Percentiles rank a stretch among this genome's conserved stretches.
These are phyloP conservation scores for Drosophila borborema DNA, from an alignment of 2,888 invertebrate species.

Conservation along the genomic window DNA sequence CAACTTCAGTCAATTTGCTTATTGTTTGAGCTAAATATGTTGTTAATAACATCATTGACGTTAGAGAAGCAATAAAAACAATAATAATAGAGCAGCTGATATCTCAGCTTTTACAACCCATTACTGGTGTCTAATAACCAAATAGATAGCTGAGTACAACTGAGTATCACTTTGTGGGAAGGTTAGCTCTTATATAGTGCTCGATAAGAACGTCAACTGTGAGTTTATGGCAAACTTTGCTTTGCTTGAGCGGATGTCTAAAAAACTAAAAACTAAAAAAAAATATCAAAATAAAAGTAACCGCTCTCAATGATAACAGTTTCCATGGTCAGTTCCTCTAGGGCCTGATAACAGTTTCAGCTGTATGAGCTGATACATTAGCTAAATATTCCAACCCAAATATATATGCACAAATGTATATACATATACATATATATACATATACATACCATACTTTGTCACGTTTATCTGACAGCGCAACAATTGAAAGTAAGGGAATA, in stretches of 20 bases:
- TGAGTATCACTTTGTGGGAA: not conserved
- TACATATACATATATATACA: not conserved
- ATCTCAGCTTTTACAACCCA: not conserved
- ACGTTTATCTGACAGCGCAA: slow-evolving; percentile 36
- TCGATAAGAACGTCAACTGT: slow-evolving; percentile 11
- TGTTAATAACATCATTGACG: not conserved
- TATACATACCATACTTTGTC: slow-evolving; percentile 7
- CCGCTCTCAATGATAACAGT: slow-evolving; percentile 30
- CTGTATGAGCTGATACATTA: slow-evolving; percentile 14
- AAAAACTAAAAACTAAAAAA: not conserved
- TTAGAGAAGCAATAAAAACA: not conserved
- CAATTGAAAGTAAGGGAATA: slow-evolving; percentile 52
- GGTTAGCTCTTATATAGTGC: slow-evolving; percentile 1
- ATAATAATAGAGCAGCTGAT: not conserved
- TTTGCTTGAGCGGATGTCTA: slow-evolving; percentile 25
- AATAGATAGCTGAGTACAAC: slow-evolving; percentile 6
- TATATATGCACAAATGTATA: not conserved
- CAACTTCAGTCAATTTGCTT: no score
- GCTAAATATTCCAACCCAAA: not conserved
- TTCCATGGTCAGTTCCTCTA: slow-evolving; percentile 48
- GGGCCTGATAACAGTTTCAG: slow-evolving; percentile 46
- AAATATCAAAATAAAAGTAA: not conserved
- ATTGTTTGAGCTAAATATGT: no score
- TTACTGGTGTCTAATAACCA: not conserved
- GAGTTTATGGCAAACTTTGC: not conserved